Base-by-base conservation (phyloP, 2,797 vertebrate species). In the Mormyrops boulengeri region DNA sequence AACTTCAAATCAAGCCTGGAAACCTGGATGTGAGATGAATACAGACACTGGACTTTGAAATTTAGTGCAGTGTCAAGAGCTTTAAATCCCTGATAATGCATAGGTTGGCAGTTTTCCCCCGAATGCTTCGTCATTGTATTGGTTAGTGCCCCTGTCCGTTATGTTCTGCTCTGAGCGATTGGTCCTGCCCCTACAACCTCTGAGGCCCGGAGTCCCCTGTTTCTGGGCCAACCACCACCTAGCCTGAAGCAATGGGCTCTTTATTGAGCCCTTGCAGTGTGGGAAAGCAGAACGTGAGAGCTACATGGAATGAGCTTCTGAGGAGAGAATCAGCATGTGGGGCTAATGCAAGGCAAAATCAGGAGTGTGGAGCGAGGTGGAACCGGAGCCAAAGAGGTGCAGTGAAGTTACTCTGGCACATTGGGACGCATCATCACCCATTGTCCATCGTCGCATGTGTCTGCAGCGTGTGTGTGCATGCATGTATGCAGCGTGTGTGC, bases 241-340 rank as follows among this genome's bases (percentile, higher is more conserved):
- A 52, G 49, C 22, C 49, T 49, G 84, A 85, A 85, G n/a, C 84
- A 11, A 44, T 3, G 73, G 88, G 11, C 9, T 60, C 62, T 82
- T 84, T 85, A 77, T 62, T 84, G 49, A 14, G 14, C 19, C 19
- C 77, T 38, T 80, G 34, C 73, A 85, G 88, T 84, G 88, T 84
- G 52, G 38, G 77, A 89, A 84, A 44, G 19, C 49, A n/a, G 73
- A 60, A 9, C 0, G 52, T 19, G 69, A 17, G 69, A 30, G 73
- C 19, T 88, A 7, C 52, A 8, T 87, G 57, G 17, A 88, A 50
- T 66, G 9, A 69, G 69, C 34, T 77, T 38, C 17, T 41, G 87
- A 44, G 57, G 87, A 50, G 53, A 50, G 85, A 62, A 62, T 88
- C 22, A 62, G 55, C 38, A 41, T 41, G 53, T n/a, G 9, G 19